Percentiles rank a stretch among this genome's conserved stretches.
Conservation (phyloP, 2,797 vertebrate species). For the Rousettus madagascariensis region DNA sequence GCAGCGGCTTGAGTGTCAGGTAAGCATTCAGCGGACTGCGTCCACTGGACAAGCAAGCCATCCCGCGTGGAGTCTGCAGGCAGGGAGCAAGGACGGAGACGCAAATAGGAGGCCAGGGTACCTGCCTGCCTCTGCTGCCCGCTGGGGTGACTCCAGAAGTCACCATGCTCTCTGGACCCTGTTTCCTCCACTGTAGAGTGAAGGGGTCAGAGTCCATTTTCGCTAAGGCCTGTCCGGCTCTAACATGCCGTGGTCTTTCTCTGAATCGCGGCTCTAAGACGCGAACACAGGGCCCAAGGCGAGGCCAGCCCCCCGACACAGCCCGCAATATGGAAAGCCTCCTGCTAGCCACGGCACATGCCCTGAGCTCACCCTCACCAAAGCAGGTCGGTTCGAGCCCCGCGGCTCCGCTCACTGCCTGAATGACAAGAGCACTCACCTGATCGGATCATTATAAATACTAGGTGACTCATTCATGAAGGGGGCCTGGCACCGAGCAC, state of each 20-base stretch:
- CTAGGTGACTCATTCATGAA: not conserved
- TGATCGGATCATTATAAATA: fast-evolving
- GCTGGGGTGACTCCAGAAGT: not conserved
- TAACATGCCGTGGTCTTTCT: not conserved
- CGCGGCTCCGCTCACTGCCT: not conserved
- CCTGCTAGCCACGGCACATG: not conserved
- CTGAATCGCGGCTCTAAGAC: not conserved
- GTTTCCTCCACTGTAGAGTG: not conserved
- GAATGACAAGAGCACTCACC: not conserved
- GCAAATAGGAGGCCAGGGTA: not conserved
- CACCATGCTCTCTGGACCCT: not conserved
- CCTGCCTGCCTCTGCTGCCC: not conserved
- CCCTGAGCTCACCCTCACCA: not conserved
- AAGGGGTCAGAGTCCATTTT: not conserved
- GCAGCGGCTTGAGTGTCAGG: not conserved
- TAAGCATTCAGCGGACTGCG: not conserved
- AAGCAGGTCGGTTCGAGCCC: not conserved
- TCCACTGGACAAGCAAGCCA: not conserved
- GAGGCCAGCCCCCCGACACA: not conserved
- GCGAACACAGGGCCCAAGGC: not conserved
- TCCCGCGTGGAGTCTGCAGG: not conserved
- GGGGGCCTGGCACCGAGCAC: not conserved
- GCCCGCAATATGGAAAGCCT: not conserved
- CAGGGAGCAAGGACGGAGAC: not conserved
- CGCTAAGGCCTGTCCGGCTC: not conserved